A percentile compares a stretch with the other conserved stretches of the same genome.
phyloP scores from a whole-genome alignment of 2,888 invertebrate genomes.

The Minunthozetes semirufus region DNA sequence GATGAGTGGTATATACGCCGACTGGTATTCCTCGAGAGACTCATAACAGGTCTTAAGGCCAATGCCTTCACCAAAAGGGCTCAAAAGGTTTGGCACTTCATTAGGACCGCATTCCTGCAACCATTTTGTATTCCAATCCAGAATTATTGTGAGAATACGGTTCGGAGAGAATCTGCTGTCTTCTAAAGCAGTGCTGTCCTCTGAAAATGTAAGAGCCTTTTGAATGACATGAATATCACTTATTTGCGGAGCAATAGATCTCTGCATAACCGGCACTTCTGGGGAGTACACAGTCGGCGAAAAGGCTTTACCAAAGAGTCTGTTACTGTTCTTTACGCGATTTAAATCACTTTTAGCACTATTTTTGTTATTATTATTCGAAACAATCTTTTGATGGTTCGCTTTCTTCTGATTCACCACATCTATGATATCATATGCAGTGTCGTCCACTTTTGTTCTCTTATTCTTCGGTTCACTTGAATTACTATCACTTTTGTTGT shows the following conservation, averaged over 20 bases:
- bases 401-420: not conserved
- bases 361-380: not conserved
- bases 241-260: not conserved
- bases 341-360: not conserved
- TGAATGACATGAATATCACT: not conserved
- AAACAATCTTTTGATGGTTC: not conserved
- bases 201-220: not conserved
- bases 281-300: constrained; percentile 26
- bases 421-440: not conserved
- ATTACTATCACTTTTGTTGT: constrained; percentile 10
- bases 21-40: constrained; percentile 57
- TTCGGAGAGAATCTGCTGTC: constrained; percentile 4
- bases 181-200: not conserved
- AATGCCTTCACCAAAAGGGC: not conserved
- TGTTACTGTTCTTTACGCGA: not conserved
- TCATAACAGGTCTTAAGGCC: constrained; percentile 48
- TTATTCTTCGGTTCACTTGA: not conserved
- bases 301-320: constrained; percentile 27
- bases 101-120: constrained; percentile 35
- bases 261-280: not conserved
- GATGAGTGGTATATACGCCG: constrained; percentile 56
- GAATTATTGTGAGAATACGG: constrained; percentile 36
- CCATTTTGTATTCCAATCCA: constrained; percentile 41
- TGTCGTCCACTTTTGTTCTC: not conserved
- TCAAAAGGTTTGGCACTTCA: constrained; percentile 32